Percentiles rank a stretch among this genome's conserved stretches.
phyloP scores from a whole-genome alignment of 2,113 vertebrate genomes.

The Embiotoca jacksoni region DNA sequence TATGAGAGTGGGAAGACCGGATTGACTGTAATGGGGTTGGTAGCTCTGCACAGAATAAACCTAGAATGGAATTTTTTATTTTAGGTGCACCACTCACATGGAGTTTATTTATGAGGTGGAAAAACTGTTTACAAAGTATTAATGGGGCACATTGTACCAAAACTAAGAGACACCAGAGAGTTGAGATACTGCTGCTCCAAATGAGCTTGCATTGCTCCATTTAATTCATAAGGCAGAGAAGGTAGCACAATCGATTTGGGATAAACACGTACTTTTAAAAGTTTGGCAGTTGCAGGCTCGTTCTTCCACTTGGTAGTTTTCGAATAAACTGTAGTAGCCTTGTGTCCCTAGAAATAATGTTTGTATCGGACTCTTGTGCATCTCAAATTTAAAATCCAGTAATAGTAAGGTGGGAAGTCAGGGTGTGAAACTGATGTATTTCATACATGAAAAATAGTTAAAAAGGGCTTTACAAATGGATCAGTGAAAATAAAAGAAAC shows the following conservation, averaged over 20 bases:
- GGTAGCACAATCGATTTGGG: slow-evolving; percentile 22
- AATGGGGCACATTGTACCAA: slow-evolving; percentile 41
- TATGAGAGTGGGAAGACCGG: background rate
- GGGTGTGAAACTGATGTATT: background rate
- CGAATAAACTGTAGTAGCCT: background rate
- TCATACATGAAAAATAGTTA: background rate
- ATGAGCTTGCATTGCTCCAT: slow-evolving; percentile 36
- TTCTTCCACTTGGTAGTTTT: background rate
- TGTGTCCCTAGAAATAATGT: background rate
- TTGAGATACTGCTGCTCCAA: slow-evolving; percentile 24
- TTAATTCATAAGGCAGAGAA: slow-evolving; percentile 32
- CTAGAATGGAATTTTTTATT: slow-evolving; percentile 19
- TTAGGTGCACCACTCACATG: background rate
- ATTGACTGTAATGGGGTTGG: slow-evolving; percentile 5
- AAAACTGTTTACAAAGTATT: slow-evolving; percentile 45
- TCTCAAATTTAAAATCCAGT: background rate
- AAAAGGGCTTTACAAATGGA: background rate
- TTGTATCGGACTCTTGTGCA: background rate
- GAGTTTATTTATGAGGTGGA: slow-evolving; percentile 28
- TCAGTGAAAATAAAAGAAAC: background rate
- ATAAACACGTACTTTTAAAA: slow-evolving; percentile 16
- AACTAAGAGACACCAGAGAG: slow-evolving; percentile 26
- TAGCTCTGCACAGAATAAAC: slow-evolving; percentile 22
- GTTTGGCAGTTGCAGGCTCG: slow-evolving; percentile 21
- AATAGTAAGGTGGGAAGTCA: background rate